Base-by-base conservation (phyloP, 2,888 invertebrate species). In the Zelleria hepariella region DNA sequence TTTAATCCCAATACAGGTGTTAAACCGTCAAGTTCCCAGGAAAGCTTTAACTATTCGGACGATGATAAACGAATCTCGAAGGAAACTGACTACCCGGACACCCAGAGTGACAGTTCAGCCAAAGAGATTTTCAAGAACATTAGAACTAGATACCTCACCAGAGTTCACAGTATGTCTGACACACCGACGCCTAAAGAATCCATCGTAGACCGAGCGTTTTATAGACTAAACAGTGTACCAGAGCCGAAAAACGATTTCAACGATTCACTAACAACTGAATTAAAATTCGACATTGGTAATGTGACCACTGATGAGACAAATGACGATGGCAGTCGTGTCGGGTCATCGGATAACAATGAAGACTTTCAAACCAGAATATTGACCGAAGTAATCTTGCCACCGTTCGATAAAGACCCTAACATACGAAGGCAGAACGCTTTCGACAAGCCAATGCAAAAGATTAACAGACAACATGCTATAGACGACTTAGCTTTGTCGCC, bases 71-170 rank as follows among this genome's bases (percentile, higher is more conserved):
- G 63, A 58, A 62, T 71, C 27, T 72, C 75, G 0, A 76, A 72
- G 62, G 78, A 80, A 63, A 75, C 78, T 3, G 77, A 79, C 62
- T 66, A 68, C 59, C 63, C 73, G 49, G 86, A 81, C 60, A 76
- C 76, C 10, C 76, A 72, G 63, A 80, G 76, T 61, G 86, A 86
- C 66, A 72, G 71, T 61, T 78, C 82, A 15, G 72, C 77, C 0
- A 81, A 78, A 66, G 84, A 86, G 55, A 70, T 89, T 58, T 88
- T 83, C 68, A 84, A 79, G 69, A 82, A 72, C 63, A 89, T 89
- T 63, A 72, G 83, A 64, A 79, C 81, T 26, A 76, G 85, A 66
- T 89, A 89, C 64, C 66, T 89, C 10, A 80, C 82, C 52, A 79
- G 88, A 67, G 84, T 89, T 1, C 82, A 84, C 59, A 85, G 78